phyloP scores from a whole-genome alignment of 2,113 vertebrate species.

The Crotalus viridis region DNA sequence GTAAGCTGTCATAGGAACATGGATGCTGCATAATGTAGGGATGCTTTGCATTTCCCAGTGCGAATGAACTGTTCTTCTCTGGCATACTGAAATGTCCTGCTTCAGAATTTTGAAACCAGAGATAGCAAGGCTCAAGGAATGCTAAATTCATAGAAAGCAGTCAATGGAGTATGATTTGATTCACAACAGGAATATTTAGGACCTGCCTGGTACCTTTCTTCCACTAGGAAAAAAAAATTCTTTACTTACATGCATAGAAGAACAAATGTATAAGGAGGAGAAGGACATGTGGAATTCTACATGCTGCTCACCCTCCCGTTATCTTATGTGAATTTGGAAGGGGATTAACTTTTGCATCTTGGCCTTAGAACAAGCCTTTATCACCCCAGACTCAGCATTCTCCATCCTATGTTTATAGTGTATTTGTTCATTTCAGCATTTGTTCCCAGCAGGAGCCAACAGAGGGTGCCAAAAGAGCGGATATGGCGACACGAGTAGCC shows the following conservation, averaged over 20 bases:
- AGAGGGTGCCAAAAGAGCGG: constrained; percentile 25
- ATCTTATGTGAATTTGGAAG: background rate
- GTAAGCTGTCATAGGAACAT: background rate
- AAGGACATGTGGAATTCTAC: background rate
- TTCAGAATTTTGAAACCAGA: background rate
- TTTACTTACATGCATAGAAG: background rate
- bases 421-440: background rate
- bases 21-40: background rate
- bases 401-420: background rate
- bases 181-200: background rate
- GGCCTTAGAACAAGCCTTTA: background rate
- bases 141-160: background rate
- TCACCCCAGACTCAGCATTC: background rate
- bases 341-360: background rate
- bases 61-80: background rate
- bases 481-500: background rate
- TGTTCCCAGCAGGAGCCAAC: background rate
- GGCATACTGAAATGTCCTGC: background rate
- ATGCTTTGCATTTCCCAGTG: background rate
- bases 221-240: background rate
- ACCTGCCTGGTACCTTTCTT: background rate
- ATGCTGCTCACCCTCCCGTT: accelerated
- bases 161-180: background rate
- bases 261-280: background rate
- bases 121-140: background rate